Percentiles rank a stretch among this genome's conserved stretches.
Evolutionary conservation across 2,113 vertebrate species (phyloP).

Genomic region (Embiotoca jacksoni): DNA sequence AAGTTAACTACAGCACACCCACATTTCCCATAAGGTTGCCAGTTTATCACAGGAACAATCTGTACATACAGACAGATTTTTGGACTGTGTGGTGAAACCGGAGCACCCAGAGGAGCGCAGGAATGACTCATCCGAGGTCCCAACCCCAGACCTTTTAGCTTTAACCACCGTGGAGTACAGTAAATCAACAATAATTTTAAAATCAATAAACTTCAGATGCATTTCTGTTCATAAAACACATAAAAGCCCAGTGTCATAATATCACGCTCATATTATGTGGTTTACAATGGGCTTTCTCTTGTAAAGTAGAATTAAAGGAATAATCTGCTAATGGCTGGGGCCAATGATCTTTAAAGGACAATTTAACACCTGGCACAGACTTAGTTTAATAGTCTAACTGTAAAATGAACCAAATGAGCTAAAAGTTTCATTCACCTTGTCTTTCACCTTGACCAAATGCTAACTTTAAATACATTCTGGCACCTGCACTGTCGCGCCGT

Average conservation of each 20-base stretch:
- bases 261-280: slow-evolving; percentile 8
- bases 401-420: slow-evolving; percentile 44
- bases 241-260: background rate
- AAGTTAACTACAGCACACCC: no score
- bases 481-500: slow-evolving; percentile 3
- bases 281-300: slow-evolving; percentile 17
- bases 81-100: no score
- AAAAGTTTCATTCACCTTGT: slow-evolving; percentile 34
- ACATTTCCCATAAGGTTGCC: no score
- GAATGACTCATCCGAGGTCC: no score
- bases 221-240: slow-evolving; percentile 47
- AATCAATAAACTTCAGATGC: slow-evolving; percentile 20
- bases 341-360: slow-evolving; percentile 43
- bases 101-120: no score
- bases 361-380: slow-evolving; percentile 45
- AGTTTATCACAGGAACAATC: no score
- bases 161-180: no score
- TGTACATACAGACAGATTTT: no score
- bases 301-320: slow-evolving; percentile 41
- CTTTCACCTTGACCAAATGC: slow-evolving; percentile 33
- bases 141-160: no score
- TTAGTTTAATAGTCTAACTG: slow-evolving; percentile 39
- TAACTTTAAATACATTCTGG: slow-evolving; percentile 31
- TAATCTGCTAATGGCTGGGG: slow-evolving; percentile 35
- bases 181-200: slow-evolving; percentile 8